Evolutionary conservation across 2,113 vertebrate species (phyloP).

Genomic region (Plecturocebus donacophilus): DNA sequence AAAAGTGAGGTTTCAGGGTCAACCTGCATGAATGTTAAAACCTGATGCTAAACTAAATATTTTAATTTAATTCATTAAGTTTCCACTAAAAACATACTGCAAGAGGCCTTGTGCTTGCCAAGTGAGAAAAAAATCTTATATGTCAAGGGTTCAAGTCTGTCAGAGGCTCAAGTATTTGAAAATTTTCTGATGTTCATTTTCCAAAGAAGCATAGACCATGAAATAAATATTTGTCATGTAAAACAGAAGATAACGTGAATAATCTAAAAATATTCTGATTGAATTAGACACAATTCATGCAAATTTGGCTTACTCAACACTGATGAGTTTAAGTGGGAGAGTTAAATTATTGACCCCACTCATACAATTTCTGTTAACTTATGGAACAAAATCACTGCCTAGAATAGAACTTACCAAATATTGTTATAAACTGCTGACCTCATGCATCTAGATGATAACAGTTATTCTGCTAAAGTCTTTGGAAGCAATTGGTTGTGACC

Average conservation of each 20-base stretch:
- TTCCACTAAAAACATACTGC: neutral
- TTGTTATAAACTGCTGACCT: neutral
- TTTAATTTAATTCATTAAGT: constrained; percentile 16
- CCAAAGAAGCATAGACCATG: neutral
- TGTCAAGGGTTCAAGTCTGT: neutral
- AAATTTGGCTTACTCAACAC: neutral
- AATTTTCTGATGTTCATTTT: neutral
- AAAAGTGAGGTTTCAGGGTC: neutral
- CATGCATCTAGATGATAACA: neutral
- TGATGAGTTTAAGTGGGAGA: neutral
- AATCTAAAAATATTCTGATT: constrained; percentile 45
- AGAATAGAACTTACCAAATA: neutral
- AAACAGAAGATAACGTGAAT: constrained; percentile 1
- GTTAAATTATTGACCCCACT: neutral
- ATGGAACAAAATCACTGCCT: neutral
- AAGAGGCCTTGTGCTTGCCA: neutral
- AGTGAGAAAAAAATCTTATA: neutral
- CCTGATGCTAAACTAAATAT: neutral
- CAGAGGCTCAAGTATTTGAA: neutral
- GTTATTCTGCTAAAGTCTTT: constrained; percentile 13
- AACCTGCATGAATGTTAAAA: neutral
- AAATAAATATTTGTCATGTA: neutral
- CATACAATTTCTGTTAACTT: neutral
- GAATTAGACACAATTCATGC: neutral
- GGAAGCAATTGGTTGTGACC: neutral